These are phyloP conservation scores for Platygyra sinensis DNA, from an alignment of 64 coral and sea anemone genomes.

Conservation along the genomic window DNA sequence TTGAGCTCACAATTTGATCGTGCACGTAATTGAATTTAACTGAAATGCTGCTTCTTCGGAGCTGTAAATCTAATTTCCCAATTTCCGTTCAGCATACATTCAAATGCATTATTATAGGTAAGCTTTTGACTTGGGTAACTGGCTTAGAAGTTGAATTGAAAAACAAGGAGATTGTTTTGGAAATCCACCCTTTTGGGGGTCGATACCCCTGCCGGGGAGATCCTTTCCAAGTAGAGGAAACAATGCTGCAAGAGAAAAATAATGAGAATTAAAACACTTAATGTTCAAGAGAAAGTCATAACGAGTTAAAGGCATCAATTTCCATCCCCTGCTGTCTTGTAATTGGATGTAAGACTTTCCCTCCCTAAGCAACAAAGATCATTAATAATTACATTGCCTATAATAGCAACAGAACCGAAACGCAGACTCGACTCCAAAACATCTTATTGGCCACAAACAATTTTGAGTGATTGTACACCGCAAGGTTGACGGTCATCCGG, in stretches of 20 bases:
- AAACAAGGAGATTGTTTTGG: not conserved
- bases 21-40: not conserved
- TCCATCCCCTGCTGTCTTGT: not conserved
- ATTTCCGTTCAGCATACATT: not conserved
- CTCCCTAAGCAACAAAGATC: not conserved
- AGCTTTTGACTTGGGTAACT: not conserved
- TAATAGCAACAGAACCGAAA: not conserved
- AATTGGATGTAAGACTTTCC: not conserved
- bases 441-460: not conserved
- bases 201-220: no score
- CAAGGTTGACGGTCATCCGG: not conserved
- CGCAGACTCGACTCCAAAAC: not conserved
- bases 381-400: not conserved
- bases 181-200: no score
- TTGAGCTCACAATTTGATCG: not conserved
- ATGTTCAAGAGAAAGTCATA: not conserved
- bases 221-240: no score
- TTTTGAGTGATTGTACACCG: not conserved
- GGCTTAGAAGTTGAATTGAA: not conserved
- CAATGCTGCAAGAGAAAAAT: not conserved
- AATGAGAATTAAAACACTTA: not conserved
- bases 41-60: not conserved
- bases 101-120: not conserved
- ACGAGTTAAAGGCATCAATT: not conserved
- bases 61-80: conserved; percentile 11